Conservation (phyloP, 2,797 vertebrate genomes). For the Fringilla coelebs region DNA sequence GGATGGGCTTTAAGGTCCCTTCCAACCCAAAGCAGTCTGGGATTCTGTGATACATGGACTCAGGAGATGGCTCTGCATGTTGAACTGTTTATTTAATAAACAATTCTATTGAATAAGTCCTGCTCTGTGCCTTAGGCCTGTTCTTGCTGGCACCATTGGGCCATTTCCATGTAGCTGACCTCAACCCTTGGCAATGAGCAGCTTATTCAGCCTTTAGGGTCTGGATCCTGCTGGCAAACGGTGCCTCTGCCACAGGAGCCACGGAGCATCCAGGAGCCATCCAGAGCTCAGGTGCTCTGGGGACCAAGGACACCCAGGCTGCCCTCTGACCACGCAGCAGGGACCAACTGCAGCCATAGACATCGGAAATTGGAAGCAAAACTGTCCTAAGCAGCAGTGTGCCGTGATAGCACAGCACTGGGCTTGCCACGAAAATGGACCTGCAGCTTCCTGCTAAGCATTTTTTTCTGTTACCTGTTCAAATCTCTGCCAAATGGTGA, state of each 20-base stretch:
- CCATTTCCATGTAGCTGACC: background rate
- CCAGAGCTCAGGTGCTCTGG: background rate
- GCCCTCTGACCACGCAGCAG: background rate
- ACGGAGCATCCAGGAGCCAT: background rate
- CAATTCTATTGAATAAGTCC: background rate
- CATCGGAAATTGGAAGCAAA: background rate
- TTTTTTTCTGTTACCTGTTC: background rate
- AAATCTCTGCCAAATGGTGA: background rate
- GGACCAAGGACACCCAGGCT: background rate
- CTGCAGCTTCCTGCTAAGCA: background rate
- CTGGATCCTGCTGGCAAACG: background rate
- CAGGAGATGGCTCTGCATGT: background rate
- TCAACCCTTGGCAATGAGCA: accelerated
- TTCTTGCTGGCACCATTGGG: background rate
- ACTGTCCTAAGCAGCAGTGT: background rate
- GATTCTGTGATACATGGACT: background rate
- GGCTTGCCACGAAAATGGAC: background rate
- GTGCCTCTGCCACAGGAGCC: background rate
- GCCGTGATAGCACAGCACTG: background rate
- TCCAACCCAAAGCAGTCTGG: background rate
- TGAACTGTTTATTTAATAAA: background rate
- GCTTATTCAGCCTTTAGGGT: background rate
- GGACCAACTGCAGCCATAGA: background rate
- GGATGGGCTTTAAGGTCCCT: background rate
- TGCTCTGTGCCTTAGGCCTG: background rate